Conservation (phyloP, 2,797 vertebrate genomes). For the Mormyrus hasselquistii region DNA sequence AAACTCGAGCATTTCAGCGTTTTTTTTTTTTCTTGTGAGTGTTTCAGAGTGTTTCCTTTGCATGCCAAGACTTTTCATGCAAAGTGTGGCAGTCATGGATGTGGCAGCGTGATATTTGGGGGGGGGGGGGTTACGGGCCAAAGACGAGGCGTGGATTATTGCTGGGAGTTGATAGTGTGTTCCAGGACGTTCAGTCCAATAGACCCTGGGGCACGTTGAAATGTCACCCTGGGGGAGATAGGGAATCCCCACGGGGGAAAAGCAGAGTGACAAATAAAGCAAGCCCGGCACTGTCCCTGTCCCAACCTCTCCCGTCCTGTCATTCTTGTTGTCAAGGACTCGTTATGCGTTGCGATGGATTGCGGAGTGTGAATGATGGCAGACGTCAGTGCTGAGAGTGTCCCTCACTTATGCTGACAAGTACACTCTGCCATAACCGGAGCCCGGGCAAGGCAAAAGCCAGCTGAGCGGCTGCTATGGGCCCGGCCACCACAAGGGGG, state of each 20-base stretch:
- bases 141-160: neutral
- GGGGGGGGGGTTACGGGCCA: neutral
- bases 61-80: neutral
- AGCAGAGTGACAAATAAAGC: slow-evolving; percentile 38
- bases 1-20: neutral
- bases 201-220: slow-evolving; percentile 42
- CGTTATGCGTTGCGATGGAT: neutral
- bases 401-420: neutral
- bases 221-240: slow-evolving; percentile 24
- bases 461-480: neutral
- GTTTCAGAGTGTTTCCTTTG: neutral
- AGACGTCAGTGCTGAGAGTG: neutral
- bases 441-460: neutral
- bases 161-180: slow-evolving; percentile 15
- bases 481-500: neutral
- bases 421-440: neutral
- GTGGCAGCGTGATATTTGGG: neutral
- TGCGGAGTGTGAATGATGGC: neutral
- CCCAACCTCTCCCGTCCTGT: neutral
- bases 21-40: neutral
- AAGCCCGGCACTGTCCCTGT: slow-evolving; percentile 22
- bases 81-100: neutral
- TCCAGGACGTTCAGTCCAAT: slow-evolving; percentile 36
- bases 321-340: neutral
- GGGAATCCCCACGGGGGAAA: neutral